phyloP scores from a whole-genome alignment of 2,888 invertebrate genomes.

The Tromatobia lineatoria region DNA sequence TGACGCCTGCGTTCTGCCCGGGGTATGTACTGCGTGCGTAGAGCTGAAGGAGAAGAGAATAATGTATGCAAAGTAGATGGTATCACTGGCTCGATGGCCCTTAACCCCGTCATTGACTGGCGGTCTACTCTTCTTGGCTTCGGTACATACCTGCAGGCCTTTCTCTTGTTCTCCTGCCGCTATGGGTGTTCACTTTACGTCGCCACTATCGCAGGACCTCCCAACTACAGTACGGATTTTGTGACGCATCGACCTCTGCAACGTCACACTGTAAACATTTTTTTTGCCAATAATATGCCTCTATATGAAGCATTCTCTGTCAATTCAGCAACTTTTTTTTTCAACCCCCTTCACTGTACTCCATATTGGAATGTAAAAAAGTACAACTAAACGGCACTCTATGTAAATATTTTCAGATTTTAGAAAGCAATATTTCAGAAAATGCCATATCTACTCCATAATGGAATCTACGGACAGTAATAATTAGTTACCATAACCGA shows the following conservation, averaged over 20 bases:
- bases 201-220: constrained; percentile 9
- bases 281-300: too few relatives aligned
- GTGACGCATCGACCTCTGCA: not conserved
- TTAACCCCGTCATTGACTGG: constrained; percentile 77
- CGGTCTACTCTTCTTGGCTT: constrained; percentile 44
- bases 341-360: too few relatives aligned
- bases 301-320: too few relatives aligned
- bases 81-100: constrained; percentile 75
- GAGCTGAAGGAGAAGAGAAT: constrained; percentile 66
- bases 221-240: not conserved
- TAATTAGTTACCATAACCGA: too few relatives aligned
- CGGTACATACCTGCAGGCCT: constrained; percentile 53
- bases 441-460: too few relatives aligned
- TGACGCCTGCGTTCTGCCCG: constrained; percentile 47
- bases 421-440: too few relatives aligned
- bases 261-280: too few relatives aligned
- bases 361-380: too few relatives aligned
- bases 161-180: constrained; percentile 29
- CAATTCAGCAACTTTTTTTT: too few relatives aligned
- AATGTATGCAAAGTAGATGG: constrained; percentile 80
- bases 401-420: too few relatives aligned
- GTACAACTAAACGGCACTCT: too few relatives aligned
- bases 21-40: constrained; percentile 33
- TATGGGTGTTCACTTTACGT: constrained; percentile 11
- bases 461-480: too few relatives aligned